Percentiles rank a stretch among this genome's conserved stretches.
phyloP scores from a whole-genome alignment of 1,140 invertebrate species.

The Parapsyche elsis region DNA sequence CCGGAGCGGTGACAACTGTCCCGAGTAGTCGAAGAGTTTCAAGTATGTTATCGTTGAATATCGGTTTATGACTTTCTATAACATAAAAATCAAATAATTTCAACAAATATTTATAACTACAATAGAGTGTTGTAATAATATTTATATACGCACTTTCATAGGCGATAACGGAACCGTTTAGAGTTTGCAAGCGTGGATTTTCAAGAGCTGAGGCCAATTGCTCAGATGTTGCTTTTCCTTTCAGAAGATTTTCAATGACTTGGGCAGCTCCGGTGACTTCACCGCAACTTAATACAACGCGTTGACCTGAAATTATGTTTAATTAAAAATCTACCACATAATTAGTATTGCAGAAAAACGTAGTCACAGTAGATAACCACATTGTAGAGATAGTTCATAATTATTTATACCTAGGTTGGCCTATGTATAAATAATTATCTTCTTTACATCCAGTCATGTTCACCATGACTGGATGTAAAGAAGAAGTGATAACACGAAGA shows the following conservation, averaged over 20 bases:
- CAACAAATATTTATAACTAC: background rate
- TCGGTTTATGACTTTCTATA: conserved; percentile 45
- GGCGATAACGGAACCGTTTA: conserved; percentile 45
- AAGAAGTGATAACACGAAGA: no score
- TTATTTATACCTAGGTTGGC: no score
- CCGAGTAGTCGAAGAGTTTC: conserved; percentile 35
- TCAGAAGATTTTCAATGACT: conserved; percentile 46
- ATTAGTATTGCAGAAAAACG: background rate
- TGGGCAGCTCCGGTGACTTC: conserved; percentile 48
- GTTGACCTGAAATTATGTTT: conserved; percentile 44
- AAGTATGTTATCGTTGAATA: conserved; percentile 35
- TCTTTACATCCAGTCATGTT: no score
- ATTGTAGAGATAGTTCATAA: no score
- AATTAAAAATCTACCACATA: background rate
- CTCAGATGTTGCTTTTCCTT: conserved; percentile 13
- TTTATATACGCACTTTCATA: conserved; percentile 50
- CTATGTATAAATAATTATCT: no score
- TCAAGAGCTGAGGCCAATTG: conserved; percentile 46
- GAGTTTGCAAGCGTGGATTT: conserved; percentile 41
- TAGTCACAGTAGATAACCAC: no score
- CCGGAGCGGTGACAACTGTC: conserved; percentile 52
- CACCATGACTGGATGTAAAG: no score
- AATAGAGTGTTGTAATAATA: background rate
- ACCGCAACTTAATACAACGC: conserved; percentile 52
- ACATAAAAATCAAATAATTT: conserved; percentile 20